Conservation (phyloP, 1,140 invertebrate genomes). For the Tetramorium parvispinum region DNA sequence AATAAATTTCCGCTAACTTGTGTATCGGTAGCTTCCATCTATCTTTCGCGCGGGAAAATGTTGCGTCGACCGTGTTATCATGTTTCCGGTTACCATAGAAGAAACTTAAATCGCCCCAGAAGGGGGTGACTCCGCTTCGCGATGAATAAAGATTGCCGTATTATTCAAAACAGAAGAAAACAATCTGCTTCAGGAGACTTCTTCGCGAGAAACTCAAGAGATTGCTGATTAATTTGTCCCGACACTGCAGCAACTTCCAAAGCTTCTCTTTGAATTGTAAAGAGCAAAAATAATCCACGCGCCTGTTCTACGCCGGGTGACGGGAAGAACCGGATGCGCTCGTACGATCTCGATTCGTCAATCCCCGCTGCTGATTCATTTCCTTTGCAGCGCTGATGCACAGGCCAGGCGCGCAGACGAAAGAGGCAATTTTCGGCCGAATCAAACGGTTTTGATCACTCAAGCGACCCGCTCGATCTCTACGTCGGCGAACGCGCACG, state of each 20-base stretch:
- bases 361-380: not conserved
- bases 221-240: slow-evolving; percentile 19
- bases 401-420: not conserved
- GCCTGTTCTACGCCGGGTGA: no score
- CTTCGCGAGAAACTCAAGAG: not conserved
- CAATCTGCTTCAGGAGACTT: not conserved
- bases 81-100: not conserved
- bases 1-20: not conserved
- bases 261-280: not conserved
- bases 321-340: not conserved
- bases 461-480: slow-evolving; percentile 3
- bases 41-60: not conserved
- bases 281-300: not conserved
- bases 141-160: slow-evolving; percentile 45
- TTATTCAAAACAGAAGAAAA: slow-evolving; percentile 22
- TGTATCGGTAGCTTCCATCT: not conserved
- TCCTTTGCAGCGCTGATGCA: not conserved
- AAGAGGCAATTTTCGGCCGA: slow-evolving; percentile 32
- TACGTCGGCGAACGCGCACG: no score
- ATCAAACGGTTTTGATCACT: slow-evolving; percentile 42
- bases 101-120: not conserved
- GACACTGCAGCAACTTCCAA: not conserved
- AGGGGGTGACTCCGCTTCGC: not conserved
- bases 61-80: not conserved
- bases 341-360: not conserved